Conservation (phyloP, 2,888 invertebrate species). For the Sesamia inferens region DNA sequence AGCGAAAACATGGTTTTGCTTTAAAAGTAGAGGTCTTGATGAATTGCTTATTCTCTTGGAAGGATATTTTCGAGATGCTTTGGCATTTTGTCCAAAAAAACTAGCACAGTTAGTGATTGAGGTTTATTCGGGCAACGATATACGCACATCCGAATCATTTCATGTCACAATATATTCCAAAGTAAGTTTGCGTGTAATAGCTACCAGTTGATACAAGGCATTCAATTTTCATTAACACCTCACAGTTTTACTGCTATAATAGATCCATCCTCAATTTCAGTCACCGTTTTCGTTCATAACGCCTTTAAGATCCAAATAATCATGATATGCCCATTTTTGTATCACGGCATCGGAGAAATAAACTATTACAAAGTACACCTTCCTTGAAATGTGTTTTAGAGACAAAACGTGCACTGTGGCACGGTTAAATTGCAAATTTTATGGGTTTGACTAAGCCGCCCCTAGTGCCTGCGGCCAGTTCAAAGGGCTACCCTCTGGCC, state of each 20-base stretch:
- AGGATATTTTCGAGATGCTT: neutral
- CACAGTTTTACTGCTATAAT: constrained; percentile 39
- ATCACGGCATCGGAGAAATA: constrained; percentile 61
- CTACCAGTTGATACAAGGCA: neutral
- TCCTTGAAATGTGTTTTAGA: constrained; percentile 72
- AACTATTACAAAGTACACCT: constrained; percentile 69
- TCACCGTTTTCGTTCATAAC: constrained; percentile 56
- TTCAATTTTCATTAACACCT: constrained; percentile 45
- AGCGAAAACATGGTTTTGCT: constrained; percentile 1
- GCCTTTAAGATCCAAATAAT: constrained; percentile 51
- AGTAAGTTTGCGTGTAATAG: constrained; percentile 2
- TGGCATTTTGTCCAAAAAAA: neutral
- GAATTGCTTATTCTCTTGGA: neutral
- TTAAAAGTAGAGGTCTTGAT: neutral
- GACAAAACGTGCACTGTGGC: constrained; percentile 76
- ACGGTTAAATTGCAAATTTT: constrained; percentile 79
- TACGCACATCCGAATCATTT: neutral
- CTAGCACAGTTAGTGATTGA: neutral
- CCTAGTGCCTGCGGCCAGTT: constrained; percentile 81
- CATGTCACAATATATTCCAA: constrained; percentile 7
- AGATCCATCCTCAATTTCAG: constrained; percentile 53
- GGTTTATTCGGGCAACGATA: neutral
- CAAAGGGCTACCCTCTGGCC: constrained; percentile 81
- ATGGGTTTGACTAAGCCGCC: constrained; percentile 73
- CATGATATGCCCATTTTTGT: constrained; percentile 62